Conservation (phyloP, 1,140 invertebrate genomes). For the Augochlora pura region DNA sequence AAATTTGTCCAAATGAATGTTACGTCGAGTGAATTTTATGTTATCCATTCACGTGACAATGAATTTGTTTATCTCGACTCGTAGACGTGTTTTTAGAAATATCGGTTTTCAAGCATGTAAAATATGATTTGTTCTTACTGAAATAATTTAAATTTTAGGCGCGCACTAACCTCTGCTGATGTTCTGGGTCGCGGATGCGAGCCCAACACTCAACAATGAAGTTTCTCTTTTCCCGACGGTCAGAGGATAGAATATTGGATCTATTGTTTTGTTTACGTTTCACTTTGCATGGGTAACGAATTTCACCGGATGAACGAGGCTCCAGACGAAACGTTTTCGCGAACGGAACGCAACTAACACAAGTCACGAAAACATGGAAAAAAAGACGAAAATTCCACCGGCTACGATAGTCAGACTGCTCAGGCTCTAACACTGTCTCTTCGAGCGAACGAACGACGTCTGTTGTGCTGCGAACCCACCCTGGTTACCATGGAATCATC, state of each 20-base stretch:
- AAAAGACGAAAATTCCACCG: constrained; percentile 7
- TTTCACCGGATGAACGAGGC: background rate
- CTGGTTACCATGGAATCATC: constrained; percentile 71
- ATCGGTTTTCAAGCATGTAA: background rate
- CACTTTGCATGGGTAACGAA: background rate
- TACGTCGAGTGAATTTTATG: background rate
- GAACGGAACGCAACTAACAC: constrained; percentile 12
- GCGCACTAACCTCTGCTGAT: constrained; percentile 62
- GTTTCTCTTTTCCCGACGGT: constrained; percentile 44
- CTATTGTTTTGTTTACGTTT: constrained; percentile 12
- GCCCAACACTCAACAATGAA: constrained; percentile 45
- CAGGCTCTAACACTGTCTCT: background rate
- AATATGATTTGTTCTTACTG: background rate
- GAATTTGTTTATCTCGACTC: too few species aligned
- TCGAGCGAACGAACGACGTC: constrained; percentile 51
- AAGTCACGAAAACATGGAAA: background rate
- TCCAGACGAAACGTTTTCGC: too few species aligned
- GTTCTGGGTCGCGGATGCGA: constrained; percentile 57
- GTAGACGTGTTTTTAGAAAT: background rate
- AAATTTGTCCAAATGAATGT: background rate
- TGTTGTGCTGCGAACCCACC: constrained; percentile 61
- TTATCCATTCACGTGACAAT: background rate
- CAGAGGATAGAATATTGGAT: constrained; percentile 9
- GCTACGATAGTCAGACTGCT: constrained; percentile 28
- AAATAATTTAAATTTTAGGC: constrained; percentile 55